Evolutionary conservation across 1,140 invertebrate species (phyloP), one percentile per base, ranked within the genome.

Genomic region (Sminthurides bifidus): DNA sequence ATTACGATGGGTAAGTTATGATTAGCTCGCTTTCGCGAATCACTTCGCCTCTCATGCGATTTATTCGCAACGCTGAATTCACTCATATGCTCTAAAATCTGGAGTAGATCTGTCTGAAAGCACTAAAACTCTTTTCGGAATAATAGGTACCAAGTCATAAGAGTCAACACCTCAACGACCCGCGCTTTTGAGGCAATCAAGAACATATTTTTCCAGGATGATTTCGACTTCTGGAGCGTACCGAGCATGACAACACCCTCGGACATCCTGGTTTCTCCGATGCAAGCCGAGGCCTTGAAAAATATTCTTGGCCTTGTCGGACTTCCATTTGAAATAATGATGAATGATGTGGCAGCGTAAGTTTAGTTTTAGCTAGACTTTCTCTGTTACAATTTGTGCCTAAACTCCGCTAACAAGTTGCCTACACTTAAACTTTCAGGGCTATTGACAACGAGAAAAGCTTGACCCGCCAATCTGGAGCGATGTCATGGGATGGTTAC

Each of bases 211-310:
- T 40, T 54, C 14, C 37, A 35, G 27, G 63, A 61, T 23, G 53
- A 61, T 21, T 53, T 52, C 52, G 63, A 65, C 19, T 65, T 65
- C 30, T 61, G 56, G 57, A 59, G 29, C 21, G 29, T 43, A 26
- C 63, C 63, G 2, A 51, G 52, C 27, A 50, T 52, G 45, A 26
- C 26, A 5, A 21, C 29, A 2, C 49, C 56, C 2, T 58, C 63
- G 0, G 59, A 61, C 24, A 56, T 65, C 17, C 38, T 65, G 33
- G 38, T 56, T 3, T 35, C 59, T 15, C 63, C 63, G 15, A 17
- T 31, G n/a, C 49, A 53, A 30, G 12, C 43, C 10, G 27, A 50
- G 17, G n/a, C 17, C 26, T 40, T 65, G 3, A 61, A 56, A 35
- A 30, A 54, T 2, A 48, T 54, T 24, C 35, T 65, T 6, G 38